Conservation (phyloP, 1,140 invertebrate species). For the Nixonia krombeini region DNA sequence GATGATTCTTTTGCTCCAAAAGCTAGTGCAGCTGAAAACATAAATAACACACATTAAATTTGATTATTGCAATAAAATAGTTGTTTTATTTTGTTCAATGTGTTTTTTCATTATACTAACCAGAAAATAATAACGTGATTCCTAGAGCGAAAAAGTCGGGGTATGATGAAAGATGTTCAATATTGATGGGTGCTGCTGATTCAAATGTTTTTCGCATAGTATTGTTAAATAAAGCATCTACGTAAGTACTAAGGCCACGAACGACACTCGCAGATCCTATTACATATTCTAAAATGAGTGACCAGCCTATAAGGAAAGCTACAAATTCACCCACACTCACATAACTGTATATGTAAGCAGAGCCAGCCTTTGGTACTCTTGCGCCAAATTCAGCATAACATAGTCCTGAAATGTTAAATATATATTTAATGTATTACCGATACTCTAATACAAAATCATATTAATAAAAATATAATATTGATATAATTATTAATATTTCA, state of each 20-base stretch:
- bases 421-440: too few relatives aligned
- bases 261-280: conserved; percentile 88
- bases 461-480: conserved; percentile 52
- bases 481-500: too few relatives aligned
- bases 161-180: conserved; percentile 75
- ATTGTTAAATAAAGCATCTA: conserved; percentile 78
- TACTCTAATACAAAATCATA: too few relatives aligned
- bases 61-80: too few relatives aligned
- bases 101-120: conserved; percentile 55
- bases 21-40: conserved; percentile 68
- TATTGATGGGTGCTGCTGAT: conserved; percentile 73
- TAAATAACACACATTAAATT: too few relatives aligned
- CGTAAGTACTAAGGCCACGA: conserved; percentile 80
- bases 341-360: conserved; percentile 92
- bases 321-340: conserved; percentile 91
- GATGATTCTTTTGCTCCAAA: conserved; percentile 85
- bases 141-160: conserved; percentile 79
- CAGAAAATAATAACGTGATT: conserved; percentile 74
- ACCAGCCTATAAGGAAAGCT: too few relatives aligned
- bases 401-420: conserved; percentile 72
- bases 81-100: background rate
- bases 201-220: conserved; percentile 76
- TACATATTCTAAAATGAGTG: conserved; percentile 91
- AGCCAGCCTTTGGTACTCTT: conserved; percentile 88
- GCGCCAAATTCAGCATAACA: conserved; percentile 93